These are phyloP conservation scores for Dyspetes luteomarginatus DNA, from an alignment of 2,888 invertebrate species.

Conservation along the genomic window DNA sequence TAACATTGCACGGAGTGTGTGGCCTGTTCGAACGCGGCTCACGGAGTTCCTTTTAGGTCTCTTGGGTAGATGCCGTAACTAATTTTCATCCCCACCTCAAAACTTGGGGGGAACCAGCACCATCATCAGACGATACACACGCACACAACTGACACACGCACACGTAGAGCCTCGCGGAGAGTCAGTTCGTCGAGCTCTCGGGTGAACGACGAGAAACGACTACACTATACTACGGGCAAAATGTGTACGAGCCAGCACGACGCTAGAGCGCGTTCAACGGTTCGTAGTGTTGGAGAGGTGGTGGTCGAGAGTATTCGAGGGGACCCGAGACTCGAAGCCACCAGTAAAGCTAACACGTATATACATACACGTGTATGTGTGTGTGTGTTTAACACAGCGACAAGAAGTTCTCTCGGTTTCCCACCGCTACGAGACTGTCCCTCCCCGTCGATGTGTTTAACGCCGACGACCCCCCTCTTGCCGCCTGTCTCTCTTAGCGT, in stretches of 20 bases:
- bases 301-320: constrained; percentile 47
- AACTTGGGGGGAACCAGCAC: not conserved
- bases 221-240: constrained; percentile 34
- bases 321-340: constrained; percentile 57
- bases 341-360: constrained; percentile 50
- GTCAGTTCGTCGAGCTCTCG: constrained; percentile 64
- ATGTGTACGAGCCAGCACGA: not conserved
- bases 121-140: not conserved
- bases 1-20: constrained; percentile 81
- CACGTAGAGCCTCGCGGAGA: constrained; percentile 33
- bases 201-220: constrained; percentile 25
- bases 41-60: constrained; percentile 82
- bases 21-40: constrained; percentile 78
- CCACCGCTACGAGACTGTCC: constrained; percentile 74
- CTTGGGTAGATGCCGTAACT: constrained; percentile 82
- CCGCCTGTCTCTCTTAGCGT: constrained; percentile 52
- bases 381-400: not conserved
- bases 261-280: constrained; percentile 51
- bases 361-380: not conserved
- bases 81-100: constrained; percentile 79
- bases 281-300: constrained; percentile 62
- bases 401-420: constrained; percentile 69
- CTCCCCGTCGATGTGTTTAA: constrained; percentile 34
- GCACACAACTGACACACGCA: not conserved
- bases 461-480: constrained; percentile 46